Percentiles rank a stretch among this genome's conserved stretches.
These are phyloP conservation scores for Embiotoca jacksoni DNA, from an alignment of 2,113 vertebrate genomes.

Conservation along the genomic window DNA sequence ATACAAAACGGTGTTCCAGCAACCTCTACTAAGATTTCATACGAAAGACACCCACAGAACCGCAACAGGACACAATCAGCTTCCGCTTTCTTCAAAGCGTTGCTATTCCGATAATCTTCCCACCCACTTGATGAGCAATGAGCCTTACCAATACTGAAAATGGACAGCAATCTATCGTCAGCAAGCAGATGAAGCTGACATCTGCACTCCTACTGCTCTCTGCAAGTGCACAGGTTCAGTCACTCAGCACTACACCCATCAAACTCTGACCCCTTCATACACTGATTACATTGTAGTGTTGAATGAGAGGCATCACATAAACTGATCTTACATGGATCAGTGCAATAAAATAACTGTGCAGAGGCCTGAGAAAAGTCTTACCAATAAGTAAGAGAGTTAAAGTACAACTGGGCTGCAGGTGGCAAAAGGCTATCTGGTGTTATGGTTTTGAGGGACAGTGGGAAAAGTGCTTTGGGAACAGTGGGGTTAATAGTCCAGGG, in stretches of 20 bases:
- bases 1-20: slow-evolving; percentile 35
- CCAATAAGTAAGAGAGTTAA: slow-evolving; percentile 34
- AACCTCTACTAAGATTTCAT: slow-evolving; percentile 51
- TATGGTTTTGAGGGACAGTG: slow-evolving; percentile 72
- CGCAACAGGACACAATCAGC: slow-evolving; percentile 58
- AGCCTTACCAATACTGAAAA: slow-evolving; percentile 76
- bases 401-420: slow-evolving; percentile 25
- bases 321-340: slow-evolving; percentile 25
- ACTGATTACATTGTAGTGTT: slow-evolving; percentile 39
- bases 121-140: slow-evolving; percentile 75
- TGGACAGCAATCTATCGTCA: slow-evolving; percentile 76
- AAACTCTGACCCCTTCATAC: slow-evolving; percentile 60
- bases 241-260: slow-evolving; percentile 47
- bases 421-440: slow-evolving; percentile 58
- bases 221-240: slow-evolving; percentile 58
- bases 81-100: slow-evolving; percentile 60
- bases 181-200: slow-evolving; percentile 54
- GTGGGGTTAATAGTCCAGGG: slow-evolving; percentile 94
- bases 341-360: slow-evolving; percentile 26
- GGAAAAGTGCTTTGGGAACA: slow-evolving; percentile 69
- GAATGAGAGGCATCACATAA: slow-evolving; percentile 50
- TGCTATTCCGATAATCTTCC: slow-evolving; percentile 79
- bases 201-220: slow-evolving; percentile 57
- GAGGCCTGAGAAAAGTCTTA: slow-evolving; percentile 24
- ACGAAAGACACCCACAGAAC: slow-evolving; percentile 69